A percentile compares a stretch with the other conserved stretches of the same genome.
Evolutionary conservation across 35 echinoderm and acorn worm species (phyloP).

Genomic region (Antedon bifida): DNA sequence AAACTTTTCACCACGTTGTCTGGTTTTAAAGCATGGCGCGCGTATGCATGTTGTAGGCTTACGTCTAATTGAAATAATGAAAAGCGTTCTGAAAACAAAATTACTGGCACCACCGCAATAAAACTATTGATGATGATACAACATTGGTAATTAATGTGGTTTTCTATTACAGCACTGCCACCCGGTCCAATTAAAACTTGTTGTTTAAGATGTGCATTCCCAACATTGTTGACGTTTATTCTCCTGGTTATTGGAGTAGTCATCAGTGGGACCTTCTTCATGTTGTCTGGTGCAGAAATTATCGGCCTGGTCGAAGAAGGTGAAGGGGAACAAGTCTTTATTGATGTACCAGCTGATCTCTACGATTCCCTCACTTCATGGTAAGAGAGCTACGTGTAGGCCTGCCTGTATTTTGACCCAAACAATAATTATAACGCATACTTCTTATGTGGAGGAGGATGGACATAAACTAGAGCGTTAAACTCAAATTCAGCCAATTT

Average conservation of each 20-base stretch:
- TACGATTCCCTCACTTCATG: constrained; percentile 4
- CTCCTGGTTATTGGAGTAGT: constrained; percentile 29
- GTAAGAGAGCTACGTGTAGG: no score
- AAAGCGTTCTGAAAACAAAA: no score
- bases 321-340: background rate
- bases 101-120: no score
- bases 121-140: no score
- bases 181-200: constrained; percentile 68
- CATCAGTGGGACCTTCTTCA: background rate
- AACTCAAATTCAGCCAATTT: no score
- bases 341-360: background rate
- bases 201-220: constrained; percentile 55
- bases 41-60: no score
- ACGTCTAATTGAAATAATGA: no score
- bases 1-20: no score
- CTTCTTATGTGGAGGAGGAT: no score
- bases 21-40: no score
- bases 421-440: background rate
- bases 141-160: no score
- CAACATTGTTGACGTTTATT: constrained; percentile 38
- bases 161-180: constrained; percentile 21
- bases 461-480: no score
- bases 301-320: background rate
- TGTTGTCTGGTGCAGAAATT: constrained; percentile 1
- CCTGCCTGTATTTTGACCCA: background rate